Evolutionary conservation across 2,113 vertebrate species (phyloP).

Genomic region (Catharus fuscescens): DNA sequence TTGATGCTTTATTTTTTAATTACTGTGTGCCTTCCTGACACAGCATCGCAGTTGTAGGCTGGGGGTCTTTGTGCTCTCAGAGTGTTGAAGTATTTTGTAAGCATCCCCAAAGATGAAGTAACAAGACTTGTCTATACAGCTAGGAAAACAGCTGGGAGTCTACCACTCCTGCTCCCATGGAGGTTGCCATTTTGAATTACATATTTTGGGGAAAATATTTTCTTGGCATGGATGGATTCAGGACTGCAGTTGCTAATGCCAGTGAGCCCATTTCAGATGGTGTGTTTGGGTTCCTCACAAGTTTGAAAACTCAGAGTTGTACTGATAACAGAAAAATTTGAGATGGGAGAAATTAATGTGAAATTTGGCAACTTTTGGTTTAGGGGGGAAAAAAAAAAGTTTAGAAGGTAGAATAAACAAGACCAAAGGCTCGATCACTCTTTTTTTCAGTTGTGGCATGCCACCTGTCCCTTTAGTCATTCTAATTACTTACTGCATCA

Average conservation of each 20-base stretch:
- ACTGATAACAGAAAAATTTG: neutral
- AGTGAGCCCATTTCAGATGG: neutral
- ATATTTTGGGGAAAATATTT: neutral
- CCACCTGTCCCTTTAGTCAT: neutral
- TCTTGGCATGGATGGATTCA: neutral
- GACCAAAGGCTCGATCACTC: neutral
- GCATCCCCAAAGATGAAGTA: neutral
- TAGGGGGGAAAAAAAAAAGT: neutral
- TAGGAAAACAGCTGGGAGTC: neutral
- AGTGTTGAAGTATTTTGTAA: neutral
- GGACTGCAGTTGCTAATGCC: neutral
- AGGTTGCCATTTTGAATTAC: neutral
- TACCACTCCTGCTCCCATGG: neutral
- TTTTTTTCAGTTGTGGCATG: neutral
- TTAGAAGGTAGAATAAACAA: neutral
- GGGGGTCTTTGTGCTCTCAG: neutral
- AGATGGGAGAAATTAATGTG: neutral
- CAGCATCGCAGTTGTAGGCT: neutral
- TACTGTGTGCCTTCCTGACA: neutral
- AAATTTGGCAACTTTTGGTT: neutral
- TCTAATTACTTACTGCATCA: slow-evolving; percentile 7
- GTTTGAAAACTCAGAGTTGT: neutral
- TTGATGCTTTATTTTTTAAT: neutral
- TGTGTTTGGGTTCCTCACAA: neutral
- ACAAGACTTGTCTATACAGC: neutral